phyloP scores from a whole-genome alignment of 2,888 invertebrate species.

The Cacoxenus indagator region DNA sequence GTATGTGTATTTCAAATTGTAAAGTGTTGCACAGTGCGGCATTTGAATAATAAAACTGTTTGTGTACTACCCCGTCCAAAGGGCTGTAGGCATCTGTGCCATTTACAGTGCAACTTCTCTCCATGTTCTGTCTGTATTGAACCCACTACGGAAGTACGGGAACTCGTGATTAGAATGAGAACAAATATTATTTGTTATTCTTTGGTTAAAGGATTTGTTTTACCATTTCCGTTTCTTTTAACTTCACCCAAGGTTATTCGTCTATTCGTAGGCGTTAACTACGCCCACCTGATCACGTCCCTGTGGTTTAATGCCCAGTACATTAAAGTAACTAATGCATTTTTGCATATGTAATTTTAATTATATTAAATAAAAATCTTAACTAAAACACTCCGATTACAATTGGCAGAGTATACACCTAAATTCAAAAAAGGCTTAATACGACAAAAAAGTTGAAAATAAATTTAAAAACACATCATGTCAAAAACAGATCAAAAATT shows the following conservation, averaged over 20 bases:
- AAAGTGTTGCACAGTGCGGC: too few species aligned
- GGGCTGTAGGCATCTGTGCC: too few species aligned
- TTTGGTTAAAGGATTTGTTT: too few species aligned
- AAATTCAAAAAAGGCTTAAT: conserved; percentile 25
- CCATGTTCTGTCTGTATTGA: too few species aligned
- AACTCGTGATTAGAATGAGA: too few species aligned
- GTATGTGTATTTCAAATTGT: too few species aligned
- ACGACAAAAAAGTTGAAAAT: not conserved
- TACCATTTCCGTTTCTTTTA: not conserved
- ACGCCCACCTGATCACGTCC: conserved; percentile 15
- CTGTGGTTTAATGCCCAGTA: conserved; percentile 11
- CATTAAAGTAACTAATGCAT: conserved; percentile 21
- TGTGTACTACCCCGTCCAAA: too few species aligned
- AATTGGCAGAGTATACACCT: conserved; percentile 31
- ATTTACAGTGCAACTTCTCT: too few species aligned
- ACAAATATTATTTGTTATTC: too few species aligned
- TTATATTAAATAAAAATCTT: conserved; percentile 27
- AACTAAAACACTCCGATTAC: conserved; percentile 27
- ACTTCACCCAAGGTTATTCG: not conserved
- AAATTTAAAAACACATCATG: not conserved
- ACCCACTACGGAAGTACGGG: too few species aligned
- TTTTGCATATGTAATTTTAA: conserved; percentile 18
- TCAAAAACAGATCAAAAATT: not conserved
- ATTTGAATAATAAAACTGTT: too few species aligned
- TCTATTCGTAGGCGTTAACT: too few species aligned